These are phyloP conservation scores for Tenrec ecaudatus DNA, from an alignment of 2,113 vertebrate genomes.

Conservation along the genomic window DNA sequence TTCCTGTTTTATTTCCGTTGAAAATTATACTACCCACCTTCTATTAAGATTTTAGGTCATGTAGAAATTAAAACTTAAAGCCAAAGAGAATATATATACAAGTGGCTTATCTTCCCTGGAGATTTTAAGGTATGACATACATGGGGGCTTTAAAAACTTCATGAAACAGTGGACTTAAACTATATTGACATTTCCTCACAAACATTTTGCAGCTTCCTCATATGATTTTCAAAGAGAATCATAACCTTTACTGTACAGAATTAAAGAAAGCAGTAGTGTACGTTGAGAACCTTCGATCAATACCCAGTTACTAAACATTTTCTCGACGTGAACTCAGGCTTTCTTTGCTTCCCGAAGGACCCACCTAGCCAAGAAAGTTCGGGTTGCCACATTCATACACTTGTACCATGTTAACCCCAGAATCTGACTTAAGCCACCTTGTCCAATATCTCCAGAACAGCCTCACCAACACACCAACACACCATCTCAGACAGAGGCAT, in stretches of 20 bases:
- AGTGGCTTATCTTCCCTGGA: neutral
- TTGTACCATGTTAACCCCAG: neutral
- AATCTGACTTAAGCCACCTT: conserved; percentile 11
- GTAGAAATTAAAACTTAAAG: conserved; percentile 4
- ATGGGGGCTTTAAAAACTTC: too few relatives aligned
- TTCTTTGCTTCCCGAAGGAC: neutral
- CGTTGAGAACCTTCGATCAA: neutral
- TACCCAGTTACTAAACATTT: neutral
- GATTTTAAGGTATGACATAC: neutral
- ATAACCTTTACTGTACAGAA: conserved; percentile 7
- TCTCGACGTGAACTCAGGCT: neutral
- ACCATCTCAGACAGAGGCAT: neutral
- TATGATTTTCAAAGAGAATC: conserved; percentile 18
- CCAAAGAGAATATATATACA: conserved; percentile 15
- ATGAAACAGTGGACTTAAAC: too few relatives aligned
- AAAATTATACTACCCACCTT: conserved; percentile 3
- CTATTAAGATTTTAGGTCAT: conserved; percentile 1
- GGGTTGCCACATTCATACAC: too few relatives aligned
- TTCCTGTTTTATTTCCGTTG: conserved; percentile 29
- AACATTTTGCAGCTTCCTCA: too few relatives aligned
- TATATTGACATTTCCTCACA: too few relatives aligned
- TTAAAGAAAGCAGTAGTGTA: neutral
- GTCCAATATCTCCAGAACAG: neutral
- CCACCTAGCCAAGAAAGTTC: neutral
- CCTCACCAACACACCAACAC: conserved; percentile 48